phyloP scores from a whole-genome alignment of 2,113 vertebrate species.

The Brachirus orientalis region DNA sequence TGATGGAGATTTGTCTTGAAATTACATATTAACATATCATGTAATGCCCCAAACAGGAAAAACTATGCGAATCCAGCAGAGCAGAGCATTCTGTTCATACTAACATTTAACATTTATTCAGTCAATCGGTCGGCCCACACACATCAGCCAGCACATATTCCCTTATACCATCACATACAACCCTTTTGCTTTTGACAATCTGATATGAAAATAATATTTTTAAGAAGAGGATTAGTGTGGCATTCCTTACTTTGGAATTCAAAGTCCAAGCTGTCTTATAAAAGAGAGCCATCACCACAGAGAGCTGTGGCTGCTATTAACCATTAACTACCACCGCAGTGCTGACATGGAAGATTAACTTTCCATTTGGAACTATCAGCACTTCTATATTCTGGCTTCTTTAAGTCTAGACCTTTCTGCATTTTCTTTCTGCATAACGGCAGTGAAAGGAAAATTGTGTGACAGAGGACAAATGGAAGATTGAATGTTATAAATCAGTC shows the following conservation, averaged over 20 bases:
- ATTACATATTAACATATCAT: neutral
- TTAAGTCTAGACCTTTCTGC: neutral
- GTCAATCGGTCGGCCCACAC: neutral
- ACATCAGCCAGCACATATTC: neutral
- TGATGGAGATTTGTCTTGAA: neutral
- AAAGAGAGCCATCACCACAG: constrained; percentile 13
- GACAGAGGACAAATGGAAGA: neutral
- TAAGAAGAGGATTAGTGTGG: neutral
- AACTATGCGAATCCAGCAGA: neutral
- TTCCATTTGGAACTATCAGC: constrained; percentile 39
- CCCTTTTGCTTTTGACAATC: constrained; percentile 1
- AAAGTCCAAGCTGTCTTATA: constrained; percentile 60
- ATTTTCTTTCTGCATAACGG: no score
- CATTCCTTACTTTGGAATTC: constrained; percentile 28
- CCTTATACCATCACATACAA: neutral
- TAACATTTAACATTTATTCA: neutral
- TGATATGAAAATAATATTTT: neutral
- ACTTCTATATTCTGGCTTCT: neutral
- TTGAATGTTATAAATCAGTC: neutral
- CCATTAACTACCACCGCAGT: constrained; percentile 57
- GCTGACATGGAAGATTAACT: constrained; percentile 51
- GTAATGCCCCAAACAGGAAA: no score
- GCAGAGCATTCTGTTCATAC: neutral
- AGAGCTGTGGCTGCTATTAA: constrained; percentile 58
- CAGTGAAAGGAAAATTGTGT: neutral